phyloP scores from a whole-genome alignment of 2,113 vertebrate genomes.

The Elephas maximus region DNA sequence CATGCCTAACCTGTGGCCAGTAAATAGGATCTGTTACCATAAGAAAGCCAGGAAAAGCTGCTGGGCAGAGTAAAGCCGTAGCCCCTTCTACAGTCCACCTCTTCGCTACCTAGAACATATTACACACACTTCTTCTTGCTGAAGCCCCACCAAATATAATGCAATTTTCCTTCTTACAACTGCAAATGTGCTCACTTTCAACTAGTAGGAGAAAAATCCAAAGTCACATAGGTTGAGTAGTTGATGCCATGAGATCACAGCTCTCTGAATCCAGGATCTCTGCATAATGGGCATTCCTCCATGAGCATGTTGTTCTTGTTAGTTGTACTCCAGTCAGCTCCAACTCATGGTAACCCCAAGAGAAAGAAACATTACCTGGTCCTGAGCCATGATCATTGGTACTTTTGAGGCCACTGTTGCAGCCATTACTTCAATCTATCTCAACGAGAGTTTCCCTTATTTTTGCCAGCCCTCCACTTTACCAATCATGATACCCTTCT shows the following conservation, averaged over 20 bases:
- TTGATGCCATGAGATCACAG: neutral
- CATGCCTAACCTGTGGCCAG: rapidly evolving
- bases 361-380: neutral
- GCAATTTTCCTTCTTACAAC: rapidly evolving
- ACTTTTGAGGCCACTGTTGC: neutral
- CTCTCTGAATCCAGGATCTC: neutral
- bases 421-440: neutral
- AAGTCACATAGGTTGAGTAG: neutral
- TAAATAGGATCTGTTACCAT: neutral
- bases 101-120: rapidly evolving
- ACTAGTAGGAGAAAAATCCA: neutral
- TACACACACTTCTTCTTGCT: rapidly evolving
- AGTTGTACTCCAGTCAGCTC: neutral
- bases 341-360: neutral
- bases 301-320: neutral
- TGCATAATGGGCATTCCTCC: rapidly evolving
- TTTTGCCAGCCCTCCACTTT: neutral
- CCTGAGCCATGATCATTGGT: neutral
- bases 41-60: rapidly evolving
- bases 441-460: neutral
- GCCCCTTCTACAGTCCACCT: rapidly evolving
- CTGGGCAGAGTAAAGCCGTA: no score
- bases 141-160: rapidly evolving
- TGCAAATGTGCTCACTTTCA: neutral
- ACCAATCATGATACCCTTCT: neutral